Evolutionary conservation across 1,140 invertebrate genomes (phyloP), one percentile per base, ranked within the genome.

Genomic region (Tribolium castaneum): DNA sequence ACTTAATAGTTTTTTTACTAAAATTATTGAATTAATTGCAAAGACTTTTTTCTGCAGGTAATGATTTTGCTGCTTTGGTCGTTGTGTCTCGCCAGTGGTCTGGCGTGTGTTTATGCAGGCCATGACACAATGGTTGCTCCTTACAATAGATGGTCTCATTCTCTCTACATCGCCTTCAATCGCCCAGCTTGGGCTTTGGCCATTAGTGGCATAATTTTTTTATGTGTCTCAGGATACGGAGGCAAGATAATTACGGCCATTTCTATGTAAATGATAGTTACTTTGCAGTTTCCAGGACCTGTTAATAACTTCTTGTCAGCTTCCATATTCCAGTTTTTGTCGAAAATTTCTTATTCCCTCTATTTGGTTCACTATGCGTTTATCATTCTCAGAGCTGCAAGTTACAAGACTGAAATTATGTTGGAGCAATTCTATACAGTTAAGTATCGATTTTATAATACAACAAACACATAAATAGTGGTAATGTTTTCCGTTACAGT

Each of bases 231-330:
- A 10, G 59, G 59, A 25, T 77, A 52, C 51, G 75, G 75, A 25
- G 75, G 75, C 49, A n/a, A 51, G 22, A 70, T 70, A 51, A 66
- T n/a, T 66, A 13, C 2, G 14, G 30, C 34, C 59, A 30, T 35
- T 59, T 75, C 14, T 75, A 54, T 56, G 35, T 51, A 73, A 51
- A 51, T 73, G 39, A 6, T 34, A 51, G 12, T 75, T 52, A 54
- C 35, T 50, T 22, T 54, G 12, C 49, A 75, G 12, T 54, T 52
- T 54, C 35, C 54, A 70, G 75, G 49, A 51, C 75, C 73, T 7
- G 45, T 81, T 16, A 78, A 78, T 50, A 13, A 30, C 30, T 73
- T 78, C 22, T 25, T 78, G 16, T 78, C 76, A 6, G 22, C 56
- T 19, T 34, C 66, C 3, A 49, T 72, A 72, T 72, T 78, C n/a